A percentile compares a stretch with the other conserved stretches of the same genome.
These are phyloP conservation scores for Vimba vimba DNA, from an alignment of 2,113 vertebrate genomes.

Conservation along the genomic window DNA sequence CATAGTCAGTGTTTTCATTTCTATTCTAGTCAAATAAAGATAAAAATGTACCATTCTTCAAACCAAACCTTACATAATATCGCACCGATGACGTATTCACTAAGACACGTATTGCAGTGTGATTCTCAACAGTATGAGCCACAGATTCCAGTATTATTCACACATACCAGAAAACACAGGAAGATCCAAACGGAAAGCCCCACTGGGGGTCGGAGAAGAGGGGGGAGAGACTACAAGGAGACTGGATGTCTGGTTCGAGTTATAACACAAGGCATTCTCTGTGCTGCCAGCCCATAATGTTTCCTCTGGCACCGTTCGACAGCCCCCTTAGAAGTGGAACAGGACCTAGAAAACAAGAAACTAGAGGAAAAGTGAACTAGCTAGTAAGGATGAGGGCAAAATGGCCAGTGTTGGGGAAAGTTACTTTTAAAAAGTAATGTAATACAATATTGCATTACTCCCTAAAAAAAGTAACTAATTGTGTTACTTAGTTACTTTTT, in stretches of 20 bases:
- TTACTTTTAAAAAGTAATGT: no score
- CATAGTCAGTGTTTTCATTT: background rate
- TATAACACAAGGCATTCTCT: constrained; percentile 64
- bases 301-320: constrained; percentile 55
- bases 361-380: background rate
- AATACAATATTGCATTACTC: no score
- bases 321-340: constrained; percentile 47
- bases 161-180: background rate
- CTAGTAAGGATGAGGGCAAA: background rate
- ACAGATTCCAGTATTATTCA: constrained; percentile 23
- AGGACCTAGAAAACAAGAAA: constrained; percentile 34
- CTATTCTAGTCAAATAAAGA: background rate
- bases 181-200: background rate
- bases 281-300: constrained; percentile 56
- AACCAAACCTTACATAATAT: background rate
- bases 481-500: no score
- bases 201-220: constrained; percentile 24
- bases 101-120: background rate
- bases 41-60: background rate
- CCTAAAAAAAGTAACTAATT: no score
- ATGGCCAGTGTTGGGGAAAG: no score
- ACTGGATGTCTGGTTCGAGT: constrained; percentile 60
- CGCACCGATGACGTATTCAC: background rate
- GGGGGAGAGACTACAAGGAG: constrained; percentile 32
- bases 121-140: background rate